Evolutionary conservation across 2,888 invertebrate species (phyloP), one percentile per base, ranked within the genome.

Genomic region (Psylliodes chrysocephalus): DNA sequence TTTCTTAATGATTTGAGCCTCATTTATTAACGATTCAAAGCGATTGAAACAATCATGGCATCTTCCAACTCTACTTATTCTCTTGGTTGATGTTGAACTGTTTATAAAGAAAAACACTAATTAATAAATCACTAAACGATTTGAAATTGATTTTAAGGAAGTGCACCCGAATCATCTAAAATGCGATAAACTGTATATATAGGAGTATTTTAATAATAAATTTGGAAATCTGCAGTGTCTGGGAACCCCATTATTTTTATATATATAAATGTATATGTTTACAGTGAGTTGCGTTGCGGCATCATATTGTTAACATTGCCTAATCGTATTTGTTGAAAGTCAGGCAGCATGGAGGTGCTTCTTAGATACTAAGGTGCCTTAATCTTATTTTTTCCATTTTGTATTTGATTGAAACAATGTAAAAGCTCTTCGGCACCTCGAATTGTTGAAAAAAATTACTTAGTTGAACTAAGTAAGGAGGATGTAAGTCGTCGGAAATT

Each of bases 351-450:
- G 60, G 67, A 64, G 65, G 68, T 68, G 68, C 67, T 65, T 64
- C 35, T 63, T 67, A 67, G 53, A 68, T 67, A 67, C 64, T 61
- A 69, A 71, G 71, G 71, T 71, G 71, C 69, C 71, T 71, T 71
- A 71, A 68, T 19, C 46, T 60, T 60, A 55, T 47, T 51, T 66
- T 63, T 61, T 62, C 53, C 28, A 63, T 62, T 67, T 65, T 69
- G 44, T 67, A 60, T 61, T 52, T 53, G 53, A 56, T 67, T 56
- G 30, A 51, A 25, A n/a, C 28, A 49, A 49, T 42, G n/a, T 54
- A 14, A 62, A 63, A 54, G 44, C 60, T 60, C 47, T 70, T 68
- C 54, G 70, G 70, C 68, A 70, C 70, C 70, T 63, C 56, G 15
- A 66, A 60, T 63, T 60, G 51, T 69, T 60, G 55, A 57, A 19